These are phyloP conservation scores for Cirrhinus molitorella DNA, from an alignment of 2,797 vertebrate species.

Conservation along the genomic window DNA sequence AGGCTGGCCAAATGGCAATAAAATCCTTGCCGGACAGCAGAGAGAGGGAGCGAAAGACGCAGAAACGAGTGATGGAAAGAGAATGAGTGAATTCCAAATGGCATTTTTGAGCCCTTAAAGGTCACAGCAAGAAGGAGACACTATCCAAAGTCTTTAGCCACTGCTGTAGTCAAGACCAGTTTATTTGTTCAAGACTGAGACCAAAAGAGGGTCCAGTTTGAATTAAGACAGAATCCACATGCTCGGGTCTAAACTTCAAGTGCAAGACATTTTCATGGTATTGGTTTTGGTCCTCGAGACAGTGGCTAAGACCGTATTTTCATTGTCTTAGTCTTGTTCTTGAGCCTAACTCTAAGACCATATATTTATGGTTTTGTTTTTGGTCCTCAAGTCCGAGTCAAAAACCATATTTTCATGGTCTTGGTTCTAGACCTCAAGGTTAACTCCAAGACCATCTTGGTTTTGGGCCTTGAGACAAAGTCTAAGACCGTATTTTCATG, in stretches of 20 bases:
- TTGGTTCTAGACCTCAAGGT: neutral
- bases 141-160: neutral
- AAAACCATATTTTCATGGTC: no score
- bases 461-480: neutral
- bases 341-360: no score
- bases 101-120: neutral
- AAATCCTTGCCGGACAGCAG: constrained; percentile 77
- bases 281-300: no score
- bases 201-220: neutral
- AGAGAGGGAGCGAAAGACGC: constrained; percentile 63
- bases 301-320: no score
- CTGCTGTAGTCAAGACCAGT: neutral
- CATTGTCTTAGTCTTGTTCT: no score
- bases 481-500: neutral
- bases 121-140: neutral
- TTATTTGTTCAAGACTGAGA: neutral
- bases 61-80: constrained; percentile 62
- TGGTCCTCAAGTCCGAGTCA: no score
- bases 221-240: neutral
- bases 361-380: no score
- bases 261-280: neutral
- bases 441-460: neutral
- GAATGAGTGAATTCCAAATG: constrained; percentile 21
- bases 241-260: neutral
- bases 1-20: constrained; percentile 78